These are phyloP conservation scores for Popillia japonica DNA, from an alignment of 1,140 invertebrate genomes.

Conservation along the genomic window DNA sequence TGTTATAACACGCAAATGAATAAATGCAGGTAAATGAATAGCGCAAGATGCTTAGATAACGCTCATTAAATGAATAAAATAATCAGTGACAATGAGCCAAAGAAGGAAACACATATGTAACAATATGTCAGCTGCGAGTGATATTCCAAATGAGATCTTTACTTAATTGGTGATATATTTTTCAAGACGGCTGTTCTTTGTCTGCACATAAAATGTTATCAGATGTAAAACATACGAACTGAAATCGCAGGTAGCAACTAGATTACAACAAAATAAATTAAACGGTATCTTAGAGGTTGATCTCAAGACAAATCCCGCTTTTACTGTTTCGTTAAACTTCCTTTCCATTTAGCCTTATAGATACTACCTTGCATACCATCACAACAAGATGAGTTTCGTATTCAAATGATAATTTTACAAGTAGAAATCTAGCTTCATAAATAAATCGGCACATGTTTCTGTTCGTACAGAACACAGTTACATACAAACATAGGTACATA, in stretches of 20 bases:
- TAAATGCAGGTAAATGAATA: neutral
- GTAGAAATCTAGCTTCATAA: slow-evolving; percentile 9
- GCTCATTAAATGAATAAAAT: slow-evolving; percentile 9
- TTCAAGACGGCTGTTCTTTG: slow-evolving; percentile 1
- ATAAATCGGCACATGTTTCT: neutral
- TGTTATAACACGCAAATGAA: neutral
- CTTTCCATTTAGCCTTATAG: neutral
- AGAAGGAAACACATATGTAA: slow-evolving; percentile 31
- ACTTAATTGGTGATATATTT: slow-evolving; percentile 23
- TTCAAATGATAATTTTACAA: slow-evolving; percentile 15
- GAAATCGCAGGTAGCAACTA: slow-evolving; percentile 20
- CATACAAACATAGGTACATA: neutral
- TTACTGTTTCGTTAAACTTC: slow-evolving; percentile 5
- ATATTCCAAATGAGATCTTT: slow-evolving; percentile 11
- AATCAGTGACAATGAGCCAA: neutral
- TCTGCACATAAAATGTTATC: slow-evolving; percentile 2
- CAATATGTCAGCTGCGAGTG: slow-evolving; percentile 20
- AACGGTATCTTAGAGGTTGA: too few relatives aligned
- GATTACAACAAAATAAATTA: slow-evolving; percentile 20
- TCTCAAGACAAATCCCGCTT: neutral
- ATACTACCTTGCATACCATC: neutral
- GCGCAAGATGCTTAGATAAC: neutral
- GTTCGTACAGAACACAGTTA: neutral
- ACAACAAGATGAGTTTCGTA: neutral
- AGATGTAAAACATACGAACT: slow-evolving; percentile 7